phyloP scores from a whole-genome alignment of 2,113 vertebrate species.

The Arvicanthis niloticus region DNA sequence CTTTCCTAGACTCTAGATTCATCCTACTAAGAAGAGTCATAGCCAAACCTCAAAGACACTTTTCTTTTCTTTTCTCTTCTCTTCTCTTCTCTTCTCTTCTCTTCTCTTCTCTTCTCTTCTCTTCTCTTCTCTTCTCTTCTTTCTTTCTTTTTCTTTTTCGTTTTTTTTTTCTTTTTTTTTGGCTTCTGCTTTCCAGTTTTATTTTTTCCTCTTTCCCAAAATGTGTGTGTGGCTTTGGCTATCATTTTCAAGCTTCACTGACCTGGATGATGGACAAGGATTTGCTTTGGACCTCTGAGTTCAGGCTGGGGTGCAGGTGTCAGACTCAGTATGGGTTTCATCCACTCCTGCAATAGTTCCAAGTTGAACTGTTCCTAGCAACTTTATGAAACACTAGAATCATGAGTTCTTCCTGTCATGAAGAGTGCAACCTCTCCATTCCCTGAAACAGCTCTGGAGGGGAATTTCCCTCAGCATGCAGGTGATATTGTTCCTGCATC shows the following conservation, averaged over 20 bases:
- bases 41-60: constrained; percentile 1
- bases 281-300: constrained; percentile 55
- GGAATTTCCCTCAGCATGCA: neutral
- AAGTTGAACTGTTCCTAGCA: neutral
- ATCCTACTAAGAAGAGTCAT: neutral
- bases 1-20: neutral
- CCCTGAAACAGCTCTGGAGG: neutral
- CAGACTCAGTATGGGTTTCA: neutral
- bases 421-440: neutral
- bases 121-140: too few relatives aligned
- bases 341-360: neutral
- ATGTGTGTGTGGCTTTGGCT: constrained; percentile 58
- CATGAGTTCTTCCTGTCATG: neutral
- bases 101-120: too few relatives aligned
- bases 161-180: too few relatives aligned
- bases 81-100: too few relatives aligned
- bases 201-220: constrained; percentile 23
- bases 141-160: too few relatives aligned
- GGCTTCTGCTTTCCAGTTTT: constrained; percentile 4
- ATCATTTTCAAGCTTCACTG: constrained; percentile 73
- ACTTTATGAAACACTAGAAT: neutral
- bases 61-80: too few relatives aligned
- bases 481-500: rapidly evolving
- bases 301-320: neutral
- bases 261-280: constrained; percentile 44